A percentile compares a stretch with the other conserved stretches of the same genome.
phyloP scores from a whole-genome alignment of 2,797 vertebrate species.

The Chromobotia macracanthus region DNA sequence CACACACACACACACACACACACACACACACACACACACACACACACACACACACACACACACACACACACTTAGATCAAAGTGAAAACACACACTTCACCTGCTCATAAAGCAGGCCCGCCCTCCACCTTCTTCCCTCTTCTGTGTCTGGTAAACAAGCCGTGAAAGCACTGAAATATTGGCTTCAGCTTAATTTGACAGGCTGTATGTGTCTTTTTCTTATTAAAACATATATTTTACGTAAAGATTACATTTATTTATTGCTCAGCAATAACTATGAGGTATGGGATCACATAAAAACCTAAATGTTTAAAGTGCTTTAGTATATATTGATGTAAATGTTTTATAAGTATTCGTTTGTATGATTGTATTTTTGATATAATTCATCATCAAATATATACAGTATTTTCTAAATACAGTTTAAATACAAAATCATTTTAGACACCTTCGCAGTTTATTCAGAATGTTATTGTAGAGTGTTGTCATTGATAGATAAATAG shows the following conservation, averaged over 20 bases:
- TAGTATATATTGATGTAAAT: no score
- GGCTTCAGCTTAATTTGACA: constrained; percentile 50
- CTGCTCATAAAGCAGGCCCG: constrained; percentile 39
- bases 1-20: constrained; percentile 22
- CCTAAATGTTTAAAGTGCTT: background rate
- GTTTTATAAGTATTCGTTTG: no score
- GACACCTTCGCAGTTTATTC: background rate
- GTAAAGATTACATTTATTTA: background rate
- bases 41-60: constrained; percentile 20
- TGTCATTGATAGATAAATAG: background rate
- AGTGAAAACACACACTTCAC: constrained; percentile 51
- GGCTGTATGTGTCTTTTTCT: constrained; percentile 60
- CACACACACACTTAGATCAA: constrained; percentile 46
- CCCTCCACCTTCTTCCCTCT: constrained; percentile 59
- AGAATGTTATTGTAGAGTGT: background rate
- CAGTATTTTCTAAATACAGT: background rate
- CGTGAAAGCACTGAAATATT: constrained; percentile 70
- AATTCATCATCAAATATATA: background rate
- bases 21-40: constrained; percentile 18
- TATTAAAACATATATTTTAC: background rate
- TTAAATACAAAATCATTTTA: background rate
- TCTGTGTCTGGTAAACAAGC: constrained; percentile 74
- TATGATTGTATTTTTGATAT: no score
- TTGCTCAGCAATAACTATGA: background rate
- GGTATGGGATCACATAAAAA: background rate